phyloP scores from a whole-genome alignment of 2,113 vertebrate genomes.

The Uria lomvia region DNA sequence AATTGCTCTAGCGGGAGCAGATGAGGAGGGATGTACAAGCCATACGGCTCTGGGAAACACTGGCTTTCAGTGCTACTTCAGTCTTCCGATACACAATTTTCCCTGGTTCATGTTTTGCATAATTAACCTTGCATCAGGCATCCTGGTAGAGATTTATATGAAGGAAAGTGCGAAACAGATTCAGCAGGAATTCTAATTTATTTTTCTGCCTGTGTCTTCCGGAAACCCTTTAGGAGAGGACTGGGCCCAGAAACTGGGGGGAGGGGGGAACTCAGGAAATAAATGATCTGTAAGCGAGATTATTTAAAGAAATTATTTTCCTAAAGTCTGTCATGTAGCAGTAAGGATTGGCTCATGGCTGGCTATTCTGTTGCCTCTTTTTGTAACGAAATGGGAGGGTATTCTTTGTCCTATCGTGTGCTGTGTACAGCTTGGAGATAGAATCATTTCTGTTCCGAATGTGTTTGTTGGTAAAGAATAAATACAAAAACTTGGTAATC shows the following conservation, averaged over 20 bases:
- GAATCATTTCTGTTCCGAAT: neutral
- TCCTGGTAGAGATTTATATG: neutral
- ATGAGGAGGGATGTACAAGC: neutral
- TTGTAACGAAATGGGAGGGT: neutral
- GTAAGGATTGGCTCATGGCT: neutral
- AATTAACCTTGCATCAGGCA: neutral
- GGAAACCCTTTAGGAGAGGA: neutral
- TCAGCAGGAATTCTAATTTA: neutral
- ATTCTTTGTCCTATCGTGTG: neutral
- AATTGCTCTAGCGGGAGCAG: constrained; percentile 42
- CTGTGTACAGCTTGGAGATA: neutral
- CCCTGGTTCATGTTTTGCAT: neutral
- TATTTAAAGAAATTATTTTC: constrained; percentile 13
- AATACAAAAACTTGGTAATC: neutral
- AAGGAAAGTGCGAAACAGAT: neutral
- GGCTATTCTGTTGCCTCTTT: neutral
- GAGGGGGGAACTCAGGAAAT: neutral
- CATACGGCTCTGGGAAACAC: neutral
- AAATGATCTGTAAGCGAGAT: neutral
- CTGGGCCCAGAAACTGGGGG: neutral
- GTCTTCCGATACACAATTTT: neutral
- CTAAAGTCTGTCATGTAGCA: neutral
- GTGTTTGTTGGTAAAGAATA: neutral
- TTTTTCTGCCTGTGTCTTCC: neutral
- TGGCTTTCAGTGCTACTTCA: neutral